Evolutionary conservation across 2,797 vertebrate species (phyloP), one percentile per base, ranked within the genome.

Genomic region (Cyprinella venusta): DNA sequence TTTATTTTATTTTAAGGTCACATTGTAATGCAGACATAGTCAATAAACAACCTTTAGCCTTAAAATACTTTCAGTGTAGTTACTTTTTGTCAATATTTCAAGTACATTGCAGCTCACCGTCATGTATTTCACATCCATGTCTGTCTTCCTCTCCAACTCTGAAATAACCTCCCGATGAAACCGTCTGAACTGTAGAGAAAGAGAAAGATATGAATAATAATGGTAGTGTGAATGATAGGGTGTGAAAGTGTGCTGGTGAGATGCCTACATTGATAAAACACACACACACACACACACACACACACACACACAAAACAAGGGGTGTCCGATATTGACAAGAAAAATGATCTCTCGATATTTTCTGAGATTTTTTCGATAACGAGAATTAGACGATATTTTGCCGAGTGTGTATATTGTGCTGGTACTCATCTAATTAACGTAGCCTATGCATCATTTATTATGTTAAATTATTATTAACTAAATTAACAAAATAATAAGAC

Each of bases 51-150:
- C 59, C 13, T 30, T 26, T 8, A 8, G 15, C 2, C 2, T 18
- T 26, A 6, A 18, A 48, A 48, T 5, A 16, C 1, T 2, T 18
- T 71, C 8, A 18, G 18, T 19, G 15, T 30, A 18, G n/a, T 48
- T 18, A 5, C 3, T 26, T 69, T 8, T 42, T 24, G 42, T 42
- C 1, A 40, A 21, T 40, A 68, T 63, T 42, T 18, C 16, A 59
- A 40, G 36, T 19, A 26, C 33, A 24, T 5, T 70, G 36, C 13
- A 63, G 96, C 98, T 97, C 90, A 99, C 98, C 16, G 94, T 98
- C 97, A 99, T 99, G 61, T 98, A 99, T 91, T 99, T 99, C 52
- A 99, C 95, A 81, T 99, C 98, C 91, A 98, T 95, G 63, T 99
- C 98, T 0, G 96, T 98, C 92, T 99, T 99, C 90, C 88, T 97